Evolutionary conservation across 2,797 vertebrate genomes (phyloP).

Genomic region (Silurus aristotelis): DNA sequence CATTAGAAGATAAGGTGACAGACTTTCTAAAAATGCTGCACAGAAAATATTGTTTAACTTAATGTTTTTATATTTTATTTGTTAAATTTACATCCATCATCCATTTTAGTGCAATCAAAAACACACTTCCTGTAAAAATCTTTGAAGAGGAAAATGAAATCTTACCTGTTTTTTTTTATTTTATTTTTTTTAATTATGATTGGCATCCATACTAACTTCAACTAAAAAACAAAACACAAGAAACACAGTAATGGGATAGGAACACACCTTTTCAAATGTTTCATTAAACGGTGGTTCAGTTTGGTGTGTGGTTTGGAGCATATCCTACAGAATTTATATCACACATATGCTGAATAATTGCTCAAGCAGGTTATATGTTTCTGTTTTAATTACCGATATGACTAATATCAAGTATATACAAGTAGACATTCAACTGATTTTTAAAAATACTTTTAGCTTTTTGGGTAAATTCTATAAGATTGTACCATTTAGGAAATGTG

Average conservation of each 20-base stretch:
- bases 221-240: background rate
- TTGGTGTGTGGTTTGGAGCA: background rate
- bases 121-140: background rate
- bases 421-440: background rate
- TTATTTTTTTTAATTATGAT: background rate
- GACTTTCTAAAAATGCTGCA: background rate
- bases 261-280: background rate
- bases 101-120: background rate
- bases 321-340: background rate
- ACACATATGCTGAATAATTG: slow-evolving; percentile 13
- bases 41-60: background rate
- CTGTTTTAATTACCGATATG: background rate
- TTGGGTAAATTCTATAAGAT: background rate
- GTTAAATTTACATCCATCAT: background rate
- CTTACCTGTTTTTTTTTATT: background rate
- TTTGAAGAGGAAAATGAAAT: background rate
- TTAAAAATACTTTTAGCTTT: background rate
- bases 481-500: slow-evolving; percentile 12
- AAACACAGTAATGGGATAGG: background rate
- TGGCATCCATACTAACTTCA: background rate
- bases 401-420: too few species aligned
- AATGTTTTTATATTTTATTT: background rate
- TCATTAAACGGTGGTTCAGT: background rate
- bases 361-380: slow-evolving; percentile 14
- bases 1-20: background rate